Base-by-base conservation (phyloP, 2,113 vertebrate species). In the Corvus moneduloides region DNA sequence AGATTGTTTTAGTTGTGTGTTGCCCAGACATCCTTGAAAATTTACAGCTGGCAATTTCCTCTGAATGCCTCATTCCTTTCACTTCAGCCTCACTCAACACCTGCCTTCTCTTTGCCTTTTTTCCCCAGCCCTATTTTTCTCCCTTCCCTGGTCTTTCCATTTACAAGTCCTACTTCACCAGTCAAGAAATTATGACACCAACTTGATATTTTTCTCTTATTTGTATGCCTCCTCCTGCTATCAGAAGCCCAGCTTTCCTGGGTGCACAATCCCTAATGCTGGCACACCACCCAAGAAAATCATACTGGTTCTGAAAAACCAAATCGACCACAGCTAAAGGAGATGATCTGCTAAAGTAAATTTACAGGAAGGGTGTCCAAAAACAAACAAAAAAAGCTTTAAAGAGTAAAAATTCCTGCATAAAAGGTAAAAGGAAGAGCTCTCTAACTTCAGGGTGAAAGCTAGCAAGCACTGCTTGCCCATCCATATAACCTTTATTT, bases 1-100 rank as follows among this genome's bases (percentile, higher is more conserved):
- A 58, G 63, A 94, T 77, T 26, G 63, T 7, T 69, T 94, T 58
- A 76, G 26, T 30, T 84, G 75, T 75, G 80, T 37, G 64, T 62
- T 90, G 55, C 76, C 80, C 46, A 93, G 92, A 69, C 67, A 92
- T 17, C 63, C 63, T 17, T 55, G 63, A 46, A 69, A 83, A 93
- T 95, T 93, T 93, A 88, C 79, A 93, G 89, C 79, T 78, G 73
- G 76, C 73, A 94, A 78, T 93, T 93, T 92, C 96, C 89, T 88
- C 59, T 23, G 56, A 81, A 89, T 55, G 56, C 56, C 49, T 92
- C 86, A 32, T 30, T 84, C 69, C 61, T 67, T 90, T 52, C 80
- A 21, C 48, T 89, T 63, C 61, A 89, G 69, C 48, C 19, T 59
- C 64, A 63, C 46, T 33, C 43, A 24, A 61, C 69, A 90, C n/a